Evolutionary conservation across 1,140 invertebrate species (phyloP), one percentile per base, ranked within the genome.

Genomic region (Callitettix versicolor): DNA sequence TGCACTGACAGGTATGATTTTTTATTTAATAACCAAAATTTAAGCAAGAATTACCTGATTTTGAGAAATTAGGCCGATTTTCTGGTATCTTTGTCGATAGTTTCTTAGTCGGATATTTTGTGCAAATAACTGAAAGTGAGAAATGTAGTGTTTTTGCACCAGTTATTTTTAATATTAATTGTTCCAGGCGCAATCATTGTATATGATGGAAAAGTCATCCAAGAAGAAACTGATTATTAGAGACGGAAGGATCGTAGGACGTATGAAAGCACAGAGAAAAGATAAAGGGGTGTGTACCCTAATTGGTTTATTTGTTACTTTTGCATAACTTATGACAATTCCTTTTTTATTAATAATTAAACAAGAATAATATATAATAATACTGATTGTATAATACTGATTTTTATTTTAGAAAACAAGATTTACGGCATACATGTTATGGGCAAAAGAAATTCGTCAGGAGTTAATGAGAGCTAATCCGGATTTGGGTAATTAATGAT

Each of bases 401-500:
- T 17, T 44, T 55, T 44, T 43, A 34, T 67, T 72, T 63, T 64
- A 85, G 84, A 85, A 85, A 72, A 78, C 82, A 5, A 73, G 86
- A 57, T 84, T 88, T 55, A 91, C 90, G 2, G 89, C 89, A 1
- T 94, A 93, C 69, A 91, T 89, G 81, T 72, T 93, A 62, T 93
- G 89, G 88, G 86, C 88, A 4, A 84, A 86, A 63, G 85, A 90
- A 65, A 78, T 86, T 30, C 75, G 89, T 43, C 81, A 84, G 61
- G 79, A 82, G 58, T 74, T 89, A 57, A 69, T 84, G 30, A 74
- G 79, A 56, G 76, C 81, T 62, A 77, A 82, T 72, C 86, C 88
- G 14, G 79, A 85, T 59, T 79, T 91, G 73, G 87, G 80, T 82
- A 71, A 72, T 64, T 55, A 34, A 50, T 57, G 21, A 50, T 46